These are phyloP conservation scores for Pollenia amentaria DNA, from an alignment of 2,888 invertebrate genomes.

Conservation along the genomic window DNA sequence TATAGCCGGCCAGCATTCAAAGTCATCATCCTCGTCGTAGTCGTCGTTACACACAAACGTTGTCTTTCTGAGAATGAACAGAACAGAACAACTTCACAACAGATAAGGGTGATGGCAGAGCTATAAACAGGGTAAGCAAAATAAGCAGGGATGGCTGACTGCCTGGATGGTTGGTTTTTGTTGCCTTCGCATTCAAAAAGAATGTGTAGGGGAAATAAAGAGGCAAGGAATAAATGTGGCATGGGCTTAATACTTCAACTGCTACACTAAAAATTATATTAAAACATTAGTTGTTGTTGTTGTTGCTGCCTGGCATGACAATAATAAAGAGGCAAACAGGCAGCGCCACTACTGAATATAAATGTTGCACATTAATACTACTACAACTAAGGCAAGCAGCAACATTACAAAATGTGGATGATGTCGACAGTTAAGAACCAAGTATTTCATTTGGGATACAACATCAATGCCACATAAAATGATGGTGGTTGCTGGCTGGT, in stretches of 20 bases:
- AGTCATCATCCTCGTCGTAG: conserved; percentile 10
- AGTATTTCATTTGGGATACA: conserved; percentile 65
- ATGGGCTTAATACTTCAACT: conserved; percentile 59
- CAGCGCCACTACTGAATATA: conserved; percentile 12
- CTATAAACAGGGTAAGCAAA: conserved; percentile 25
- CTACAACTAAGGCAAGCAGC: background rate
- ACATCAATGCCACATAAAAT: conserved; percentile 32
- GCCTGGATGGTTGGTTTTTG: conserved; percentile 33
- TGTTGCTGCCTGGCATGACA: conserved; percentile 56
- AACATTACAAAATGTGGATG: conserved; percentile 62
- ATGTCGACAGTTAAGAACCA: conserved; percentile 64
- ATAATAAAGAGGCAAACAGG: conserved; percentile 47
- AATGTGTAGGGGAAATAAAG: conserved; percentile 35
- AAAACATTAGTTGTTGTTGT: conserved; percentile 41
- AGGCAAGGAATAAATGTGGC: conserved; percentile 44
- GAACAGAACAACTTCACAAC: conserved; percentile 50
- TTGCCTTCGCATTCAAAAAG: conserved; percentile 29
- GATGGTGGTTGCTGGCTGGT: conserved; percentile 49
- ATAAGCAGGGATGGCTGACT: conserved; percentile 26
- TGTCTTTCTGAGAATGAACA: conserved; percentile 41
- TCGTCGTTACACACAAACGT: conserved; percentile 24
- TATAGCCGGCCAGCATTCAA: conserved; percentile 48
- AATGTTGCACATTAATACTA: conserved; percentile 39
- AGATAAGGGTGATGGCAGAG: conserved; percentile 62
- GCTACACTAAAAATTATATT: conserved; percentile 64